A percentile compares a stretch with the other conserved stretches of the same genome.
These are phyloP conservation scores for Nomada lathburiana DNA, from an alignment of 2,888 invertebrate genomes.

Conservation along the genomic window DNA sequence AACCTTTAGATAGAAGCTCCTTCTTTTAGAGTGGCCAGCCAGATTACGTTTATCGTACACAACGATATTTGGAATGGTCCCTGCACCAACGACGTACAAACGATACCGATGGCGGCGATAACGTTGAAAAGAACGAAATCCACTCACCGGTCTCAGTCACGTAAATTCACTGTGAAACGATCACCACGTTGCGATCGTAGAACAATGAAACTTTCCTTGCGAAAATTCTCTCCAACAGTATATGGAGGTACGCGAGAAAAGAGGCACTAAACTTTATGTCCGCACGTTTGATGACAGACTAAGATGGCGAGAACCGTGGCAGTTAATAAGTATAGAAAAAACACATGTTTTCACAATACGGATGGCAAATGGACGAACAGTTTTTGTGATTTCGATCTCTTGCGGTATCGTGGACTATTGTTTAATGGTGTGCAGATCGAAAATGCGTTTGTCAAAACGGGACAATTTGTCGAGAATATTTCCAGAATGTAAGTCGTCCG, in stretches of 20 bases:
- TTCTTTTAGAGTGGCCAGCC: constrained; percentile 3
- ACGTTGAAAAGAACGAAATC: constrained; percentile 23
- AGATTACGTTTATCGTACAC: neutral
- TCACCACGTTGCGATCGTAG: neutral
- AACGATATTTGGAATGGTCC: constrained; percentile 21
- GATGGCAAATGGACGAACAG: constrained; percentile 40
- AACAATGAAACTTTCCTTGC: neutral
- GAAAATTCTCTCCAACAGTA: constrained; percentile 6
- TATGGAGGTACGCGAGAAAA: neutral
- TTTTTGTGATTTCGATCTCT: constrained; percentile 20
- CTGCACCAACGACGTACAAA: constrained; percentile 27
- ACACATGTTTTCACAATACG: constrained; percentile 65
- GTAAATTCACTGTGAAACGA: neutral
- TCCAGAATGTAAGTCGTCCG: constrained; percentile 63
- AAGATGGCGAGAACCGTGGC: constrained; percentile 76
- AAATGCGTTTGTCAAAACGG: constrained; percentile 33
- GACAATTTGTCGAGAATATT: constrained; percentile 52
- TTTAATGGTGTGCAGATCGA: constrained; percentile 13
- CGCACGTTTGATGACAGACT: constrained; percentile 76
- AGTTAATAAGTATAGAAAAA: constrained; percentile 51
- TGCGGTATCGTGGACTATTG: constrained; percentile 3
- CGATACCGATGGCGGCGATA: constrained; percentile 30
- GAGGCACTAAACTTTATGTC: constrained; percentile 58
- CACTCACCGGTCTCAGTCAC: constrained; percentile 34
- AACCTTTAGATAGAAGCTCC: constrained; percentile 2